Evolutionary conservation across 1,140 invertebrate species (phyloP), one percentile per base, ranked within the genome.

Genomic region (Nomia melanderi): DNA sequence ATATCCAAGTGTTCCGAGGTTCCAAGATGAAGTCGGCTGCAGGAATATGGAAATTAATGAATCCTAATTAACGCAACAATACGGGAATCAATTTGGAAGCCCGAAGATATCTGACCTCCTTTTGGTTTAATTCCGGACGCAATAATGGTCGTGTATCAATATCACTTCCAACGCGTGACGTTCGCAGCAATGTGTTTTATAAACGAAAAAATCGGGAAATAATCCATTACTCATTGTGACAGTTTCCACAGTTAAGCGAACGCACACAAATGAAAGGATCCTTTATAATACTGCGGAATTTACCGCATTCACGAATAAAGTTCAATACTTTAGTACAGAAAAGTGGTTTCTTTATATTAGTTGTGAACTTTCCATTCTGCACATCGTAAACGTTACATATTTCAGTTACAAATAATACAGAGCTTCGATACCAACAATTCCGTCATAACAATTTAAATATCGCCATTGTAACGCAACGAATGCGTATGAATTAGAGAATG

Each of bases 11-110:
- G 74, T 53, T 36, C 25, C 25, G 65, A 56, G 44, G 64, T 33
- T 41, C 27, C 41, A 75, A 77, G 78, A 78, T 76, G 76, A 82
- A 84, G 81, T 67, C 81, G 63, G 65, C 79, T 71, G 81, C 70
- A 75, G 81, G 80, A 75, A 77, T 71, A 84, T 79, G 79, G 82
- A 85, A 88, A 89, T 91, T 88, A 88, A 90, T 91, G 87, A 90
- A 89, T 89, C 88, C 87, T 87, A 90, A 91, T 90, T 88, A 91
- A 88, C 82, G 84, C 86, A 88, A 59, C 64, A 76, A 59, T 76
- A 47, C 29, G 64, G 72, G 39, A 76, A 85, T 89, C 88, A 86
- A 87, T 89, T 84, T 86, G 78, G 70, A 84, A 79, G 83, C 64
- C 66, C 17, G 20, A 64, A 59, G 25, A 27, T 54, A 41, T 29